Percentiles rank a stretch among this genome's conserved stretches.
phyloP scores from a whole-genome alignment of 2,797 vertebrate species.

The Acipenser oxyrinchus region DNA sequence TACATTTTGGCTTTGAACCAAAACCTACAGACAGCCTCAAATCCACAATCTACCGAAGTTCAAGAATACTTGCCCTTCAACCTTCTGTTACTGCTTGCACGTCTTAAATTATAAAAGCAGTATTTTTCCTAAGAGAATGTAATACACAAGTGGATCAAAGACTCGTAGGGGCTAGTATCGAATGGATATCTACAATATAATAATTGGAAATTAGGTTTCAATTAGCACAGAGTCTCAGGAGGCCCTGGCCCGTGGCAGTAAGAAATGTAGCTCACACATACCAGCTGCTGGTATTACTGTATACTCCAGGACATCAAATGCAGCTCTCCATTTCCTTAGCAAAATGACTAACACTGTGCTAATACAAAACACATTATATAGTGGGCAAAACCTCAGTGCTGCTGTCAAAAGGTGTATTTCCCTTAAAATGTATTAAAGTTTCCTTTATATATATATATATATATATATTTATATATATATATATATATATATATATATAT shows the following conservation, averaged over 20 bases:
- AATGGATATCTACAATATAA: conserved; percentile 22
- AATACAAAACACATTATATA: conserved; percentile 28
- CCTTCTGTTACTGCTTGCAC: too few species aligned
- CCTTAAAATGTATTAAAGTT: background rate
- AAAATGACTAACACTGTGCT: conserved; percentile 39
- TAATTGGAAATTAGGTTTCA: conserved; percentile 29
- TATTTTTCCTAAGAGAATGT: background rate
- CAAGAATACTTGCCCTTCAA: too few species aligned
- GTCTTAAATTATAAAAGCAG: background rate
- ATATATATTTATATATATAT: too few species aligned
- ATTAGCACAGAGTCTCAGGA: conserved; percentile 28
- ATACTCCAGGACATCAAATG: conserved; percentile 44
- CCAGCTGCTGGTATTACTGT: conserved; percentile 43
- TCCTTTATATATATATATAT: background rate
- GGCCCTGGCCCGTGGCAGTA: conserved; percentile 30
- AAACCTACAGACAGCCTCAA: too few species aligned
- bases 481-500: too few species aligned
- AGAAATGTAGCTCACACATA: conserved; percentile 44
- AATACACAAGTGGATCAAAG: conserved; percentile 4
- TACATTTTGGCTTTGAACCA: too few species aligned
- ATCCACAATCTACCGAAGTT: too few species aligned
- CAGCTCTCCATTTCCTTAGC: conserved; percentile 38
- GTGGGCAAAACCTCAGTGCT: conserved; percentile 25
- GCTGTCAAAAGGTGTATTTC: conserved; percentile 9
- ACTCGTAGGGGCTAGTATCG: conserved; percentile 4